These are phyloP conservation scores for Nematostella vectensis DNA, from an alignment of 92 coral and sea anemone genomes.

Conservation along the genomic window DNA sequence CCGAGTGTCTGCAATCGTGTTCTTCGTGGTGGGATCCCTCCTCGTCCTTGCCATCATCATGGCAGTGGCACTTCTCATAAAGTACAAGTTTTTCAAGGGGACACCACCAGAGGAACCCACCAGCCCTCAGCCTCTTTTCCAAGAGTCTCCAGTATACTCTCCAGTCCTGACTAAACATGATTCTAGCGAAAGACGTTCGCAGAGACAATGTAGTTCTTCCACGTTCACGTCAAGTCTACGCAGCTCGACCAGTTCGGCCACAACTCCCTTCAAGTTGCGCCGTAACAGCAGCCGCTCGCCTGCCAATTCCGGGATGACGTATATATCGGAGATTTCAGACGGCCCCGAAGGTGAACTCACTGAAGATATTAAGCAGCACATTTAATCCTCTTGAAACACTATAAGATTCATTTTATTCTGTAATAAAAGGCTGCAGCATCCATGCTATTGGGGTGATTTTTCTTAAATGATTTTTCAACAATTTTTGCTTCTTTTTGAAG, in stretches of 20 bases:
- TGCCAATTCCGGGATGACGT: constrained; percentile 18
- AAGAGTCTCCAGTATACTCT: background rate
- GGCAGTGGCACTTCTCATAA: background rate
- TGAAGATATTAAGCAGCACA: constrained; percentile 49
- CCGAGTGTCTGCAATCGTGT: constrained; percentile 6
- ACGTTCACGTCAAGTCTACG: constrained; percentile 13
- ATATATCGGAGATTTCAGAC: constrained; percentile 21
- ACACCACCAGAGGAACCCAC: background rate
- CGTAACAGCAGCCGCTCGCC: constrained; percentile 13
- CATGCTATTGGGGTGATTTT: no score
- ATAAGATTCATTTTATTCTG: no score
- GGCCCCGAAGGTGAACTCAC: constrained; percentile 15
- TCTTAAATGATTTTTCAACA: no score
- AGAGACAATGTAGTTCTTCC: constrained; percentile 10
- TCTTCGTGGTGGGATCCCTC: constrained; percentile 18
- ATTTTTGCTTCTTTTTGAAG: no score
- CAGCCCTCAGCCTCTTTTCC: constrained; percentile 8
- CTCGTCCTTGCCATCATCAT: constrained; percentile 12
- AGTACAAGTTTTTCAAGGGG: constrained; percentile 8
- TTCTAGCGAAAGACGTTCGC: background rate
- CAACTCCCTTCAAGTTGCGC: constrained; percentile 7
- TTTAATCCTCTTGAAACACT: no score
- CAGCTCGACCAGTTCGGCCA: constrained; percentile 18
- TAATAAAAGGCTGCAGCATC: no score
- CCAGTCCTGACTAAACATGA: constrained; percentile 1